Conservation (phyloP, 2,888 invertebrate species). For the Rhagium mordax region DNA sequence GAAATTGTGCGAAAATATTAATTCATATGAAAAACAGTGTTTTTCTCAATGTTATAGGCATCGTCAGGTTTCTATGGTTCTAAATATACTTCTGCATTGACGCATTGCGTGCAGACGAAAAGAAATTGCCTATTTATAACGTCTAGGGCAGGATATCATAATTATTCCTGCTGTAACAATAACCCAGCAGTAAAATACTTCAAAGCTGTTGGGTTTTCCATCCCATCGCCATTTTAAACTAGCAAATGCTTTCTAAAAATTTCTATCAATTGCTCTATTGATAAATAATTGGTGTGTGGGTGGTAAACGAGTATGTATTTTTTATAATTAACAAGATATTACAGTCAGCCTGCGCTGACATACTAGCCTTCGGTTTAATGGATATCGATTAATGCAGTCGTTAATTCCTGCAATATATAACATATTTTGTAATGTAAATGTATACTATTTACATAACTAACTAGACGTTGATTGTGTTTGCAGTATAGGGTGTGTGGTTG, state of each 20-base stretch:
- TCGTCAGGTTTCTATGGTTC: too few relatives aligned
- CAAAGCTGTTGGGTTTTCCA: too few relatives aligned
- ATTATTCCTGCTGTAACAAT: too few relatives aligned
- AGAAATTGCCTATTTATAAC: too few relatives aligned
- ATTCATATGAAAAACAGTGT: too few relatives aligned
- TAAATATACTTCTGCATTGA: too few relatives aligned
- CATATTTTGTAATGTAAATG: background rate
- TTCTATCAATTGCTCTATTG: background rate
- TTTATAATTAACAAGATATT: conserved; percentile 2
- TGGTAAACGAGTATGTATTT: background rate
- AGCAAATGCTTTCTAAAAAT: background rate
- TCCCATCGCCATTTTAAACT: background rate
- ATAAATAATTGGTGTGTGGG: background rate
- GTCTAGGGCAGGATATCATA: too few relatives aligned
- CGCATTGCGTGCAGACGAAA: too few relatives aligned
- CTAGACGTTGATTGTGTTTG: background rate
- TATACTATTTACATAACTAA: conserved; percentile 6
- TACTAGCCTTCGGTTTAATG: background rate
- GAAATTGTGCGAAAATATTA: too few relatives aligned
- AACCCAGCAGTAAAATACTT: too few relatives aligned
- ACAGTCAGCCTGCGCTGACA: background rate
- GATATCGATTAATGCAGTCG: background rate
- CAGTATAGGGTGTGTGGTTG: background rate
- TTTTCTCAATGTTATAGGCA: too few relatives aligned
- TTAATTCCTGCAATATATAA: background rate